Percentiles rank a stretch among this genome's conserved stretches.
These are phyloP conservation scores for Tyto alba DNA, from an alignment of 2,113 vertebrate species.

Conservation along the genomic window DNA sequence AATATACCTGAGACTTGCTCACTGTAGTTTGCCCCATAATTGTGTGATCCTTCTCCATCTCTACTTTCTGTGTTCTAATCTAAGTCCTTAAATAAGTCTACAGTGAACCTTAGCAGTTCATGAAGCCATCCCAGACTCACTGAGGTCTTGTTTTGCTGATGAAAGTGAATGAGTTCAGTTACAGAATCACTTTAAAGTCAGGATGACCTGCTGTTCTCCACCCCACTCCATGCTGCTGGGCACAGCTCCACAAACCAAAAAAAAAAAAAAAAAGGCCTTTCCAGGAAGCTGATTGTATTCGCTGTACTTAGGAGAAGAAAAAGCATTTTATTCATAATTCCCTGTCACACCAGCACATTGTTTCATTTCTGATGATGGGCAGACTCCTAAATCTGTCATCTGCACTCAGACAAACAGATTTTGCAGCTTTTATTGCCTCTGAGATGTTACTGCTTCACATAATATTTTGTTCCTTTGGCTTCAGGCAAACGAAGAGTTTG, in stretches of 20 bases:
- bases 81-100: background rate
- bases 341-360: background rate
- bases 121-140: background rate
- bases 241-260: background rate
- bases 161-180: background rate
- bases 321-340: background rate
- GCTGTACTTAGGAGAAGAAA: background rate
- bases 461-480: background rate
- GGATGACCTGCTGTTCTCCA: background rate
- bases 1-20: background rate
- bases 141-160: background rate
- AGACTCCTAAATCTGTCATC: conserved; percentile 6
- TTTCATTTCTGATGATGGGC: background rate
- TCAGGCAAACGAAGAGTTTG: background rate
- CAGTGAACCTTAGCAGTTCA: background rate
- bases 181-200: background rate
- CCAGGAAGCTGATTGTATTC: background rate
- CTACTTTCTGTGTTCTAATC: background rate
- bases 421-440: background rate
- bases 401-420: conserved; percentile 25
- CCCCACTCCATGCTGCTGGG: background rate
- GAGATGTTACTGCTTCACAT: background rate
- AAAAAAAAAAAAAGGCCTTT: background rate
- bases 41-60: background rate
- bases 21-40: background rate